Conservation (phyloP, 2,797 vertebrate species). For the Ateles fusciceps region DNA sequence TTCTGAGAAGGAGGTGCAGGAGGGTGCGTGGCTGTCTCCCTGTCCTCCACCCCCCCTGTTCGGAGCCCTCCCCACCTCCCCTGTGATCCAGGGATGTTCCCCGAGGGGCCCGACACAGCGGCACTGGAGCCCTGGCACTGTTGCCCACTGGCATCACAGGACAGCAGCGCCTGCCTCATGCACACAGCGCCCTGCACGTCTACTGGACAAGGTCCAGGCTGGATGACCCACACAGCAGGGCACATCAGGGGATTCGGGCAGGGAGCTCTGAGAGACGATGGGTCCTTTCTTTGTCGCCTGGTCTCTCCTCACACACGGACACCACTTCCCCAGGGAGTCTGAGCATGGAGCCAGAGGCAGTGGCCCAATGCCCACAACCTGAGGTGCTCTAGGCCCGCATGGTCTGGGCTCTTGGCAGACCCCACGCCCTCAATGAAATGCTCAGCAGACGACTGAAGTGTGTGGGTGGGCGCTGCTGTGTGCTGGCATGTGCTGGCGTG, state of each 20-base stretch:
- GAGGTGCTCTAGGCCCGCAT: not conserved
- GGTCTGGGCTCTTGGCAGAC: not conserved
- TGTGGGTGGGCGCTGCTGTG: not conserved
- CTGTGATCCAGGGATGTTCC: not conserved
- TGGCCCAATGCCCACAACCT: not conserved
- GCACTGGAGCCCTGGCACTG: not conserved
- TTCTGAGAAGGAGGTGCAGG: not conserved
- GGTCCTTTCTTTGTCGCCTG: not conserved
- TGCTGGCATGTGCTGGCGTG: no score
- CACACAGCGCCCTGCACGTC: not conserved
- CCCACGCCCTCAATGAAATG: not conserved
- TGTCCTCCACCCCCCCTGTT: not conserved
- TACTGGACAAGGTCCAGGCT: not conserved
- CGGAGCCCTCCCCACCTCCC: not conserved
- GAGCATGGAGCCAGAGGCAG: not conserved
- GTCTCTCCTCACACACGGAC: not conserved
- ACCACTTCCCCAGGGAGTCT: not conserved
- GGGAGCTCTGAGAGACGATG: not conserved
- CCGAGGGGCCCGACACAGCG: not conserved
- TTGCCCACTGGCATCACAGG: not conserved
- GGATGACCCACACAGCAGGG: not conserved
- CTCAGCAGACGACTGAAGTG: not conserved
- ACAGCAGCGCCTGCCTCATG: not conserved
- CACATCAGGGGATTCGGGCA: rapidly evolving
- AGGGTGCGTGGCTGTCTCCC: not conserved